Evolutionary conservation across 2,113 vertebrate species (phyloP).

Genomic region (Indicator indicator): DNA sequence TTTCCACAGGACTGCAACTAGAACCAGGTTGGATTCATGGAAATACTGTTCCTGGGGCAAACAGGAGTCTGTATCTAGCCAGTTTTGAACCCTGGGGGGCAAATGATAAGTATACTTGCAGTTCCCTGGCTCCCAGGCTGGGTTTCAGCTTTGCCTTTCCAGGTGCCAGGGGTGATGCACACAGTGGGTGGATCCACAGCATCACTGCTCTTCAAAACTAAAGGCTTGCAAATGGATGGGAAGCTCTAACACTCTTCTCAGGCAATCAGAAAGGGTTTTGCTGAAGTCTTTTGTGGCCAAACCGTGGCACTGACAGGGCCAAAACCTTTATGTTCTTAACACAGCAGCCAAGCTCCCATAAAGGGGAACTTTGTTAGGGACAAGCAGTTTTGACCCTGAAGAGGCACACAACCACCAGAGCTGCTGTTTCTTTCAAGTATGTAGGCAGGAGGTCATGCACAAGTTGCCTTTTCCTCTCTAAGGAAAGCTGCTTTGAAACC

Average conservation of each 20-base stretch:
- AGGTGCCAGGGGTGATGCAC: not conserved
- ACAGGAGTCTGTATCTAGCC: not conserved
- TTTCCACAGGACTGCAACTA: not conserved
- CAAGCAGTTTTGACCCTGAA: not conserved
- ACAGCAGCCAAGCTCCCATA: not conserved
- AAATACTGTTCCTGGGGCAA: not conserved
- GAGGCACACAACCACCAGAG: not conserved
- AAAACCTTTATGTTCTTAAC: accelerated
- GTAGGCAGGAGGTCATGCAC: not conserved
- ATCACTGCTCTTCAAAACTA: not conserved
- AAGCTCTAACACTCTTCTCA: accelerated
- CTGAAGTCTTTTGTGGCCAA: not conserved
- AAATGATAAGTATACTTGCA: not conserved
- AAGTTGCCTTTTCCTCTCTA: not conserved
- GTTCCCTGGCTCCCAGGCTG: not conserved
- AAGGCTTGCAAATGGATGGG: not conserved
- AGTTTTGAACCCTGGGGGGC: not conserved
- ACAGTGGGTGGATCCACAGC: accelerated
- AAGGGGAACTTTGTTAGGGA: not conserved
- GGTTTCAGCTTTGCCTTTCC: not conserved
- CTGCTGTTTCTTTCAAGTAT: not conserved
- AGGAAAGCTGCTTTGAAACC: not conserved
- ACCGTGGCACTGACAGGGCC: not conserved
- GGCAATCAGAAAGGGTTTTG: not conserved
- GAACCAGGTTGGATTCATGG: not conserved